Evolutionary conservation across 2,888 invertebrate species (phyloP).

Genomic region (Clitarchus hookeri): DNA sequence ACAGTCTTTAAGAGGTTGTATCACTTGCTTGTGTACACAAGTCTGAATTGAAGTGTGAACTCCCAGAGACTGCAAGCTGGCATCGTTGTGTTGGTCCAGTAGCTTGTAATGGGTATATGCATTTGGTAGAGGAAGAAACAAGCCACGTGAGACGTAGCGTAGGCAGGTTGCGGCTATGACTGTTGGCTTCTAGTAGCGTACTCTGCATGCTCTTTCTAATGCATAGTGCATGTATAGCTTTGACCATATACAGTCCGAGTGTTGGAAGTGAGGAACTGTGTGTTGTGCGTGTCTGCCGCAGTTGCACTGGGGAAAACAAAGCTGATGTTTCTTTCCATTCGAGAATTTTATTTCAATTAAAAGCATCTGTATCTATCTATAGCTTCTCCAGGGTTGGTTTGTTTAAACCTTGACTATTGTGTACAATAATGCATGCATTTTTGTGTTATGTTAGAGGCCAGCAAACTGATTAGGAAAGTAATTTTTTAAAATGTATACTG

Average conservation of each 20-base stretch:
- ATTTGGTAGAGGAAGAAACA: neutral
- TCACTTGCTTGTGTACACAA: neutral
- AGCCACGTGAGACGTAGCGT: neutral
- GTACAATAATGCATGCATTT: no score
- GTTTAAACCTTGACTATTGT: no score
- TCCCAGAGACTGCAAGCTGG: neutral
- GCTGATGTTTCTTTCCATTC: no score
- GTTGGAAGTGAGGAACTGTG: no score
- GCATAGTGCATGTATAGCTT: neutral
- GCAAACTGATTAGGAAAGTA: no score
- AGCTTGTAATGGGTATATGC: neutral
- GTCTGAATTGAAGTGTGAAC: neutral
- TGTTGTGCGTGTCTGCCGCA: no score
- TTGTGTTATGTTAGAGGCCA: no score
- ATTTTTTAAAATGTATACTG: no score
- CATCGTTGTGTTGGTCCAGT: neutral
- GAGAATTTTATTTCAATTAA: no score
- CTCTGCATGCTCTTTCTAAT: neutral
- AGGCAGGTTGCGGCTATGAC: neutral
- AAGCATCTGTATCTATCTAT: no score
- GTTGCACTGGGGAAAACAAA: no score
- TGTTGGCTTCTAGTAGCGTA: neutral
- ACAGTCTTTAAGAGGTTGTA: neutral
- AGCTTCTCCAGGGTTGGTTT: no score
- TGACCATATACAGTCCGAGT: neutral